A percentile compares a stretch with the other conserved stretches of the same genome.
Conservation (phyloP, 2,113 vertebrate genomes). For the Grammatotria lemairii region DNA sequence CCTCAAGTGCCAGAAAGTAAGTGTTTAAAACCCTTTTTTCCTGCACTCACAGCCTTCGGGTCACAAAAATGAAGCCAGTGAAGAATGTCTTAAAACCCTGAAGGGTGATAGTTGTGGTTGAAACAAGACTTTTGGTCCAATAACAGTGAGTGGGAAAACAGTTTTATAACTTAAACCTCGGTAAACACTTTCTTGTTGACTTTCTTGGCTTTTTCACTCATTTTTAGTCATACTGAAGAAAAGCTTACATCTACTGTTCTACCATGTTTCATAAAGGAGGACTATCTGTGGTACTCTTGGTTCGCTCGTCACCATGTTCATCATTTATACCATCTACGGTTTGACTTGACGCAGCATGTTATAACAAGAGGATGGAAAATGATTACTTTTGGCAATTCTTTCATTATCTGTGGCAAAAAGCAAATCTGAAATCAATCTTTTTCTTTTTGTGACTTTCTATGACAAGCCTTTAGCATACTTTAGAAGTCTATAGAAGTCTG, state of each 20-base stretch:
- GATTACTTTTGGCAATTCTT: not conserved
- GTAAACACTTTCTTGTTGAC: not conserved
- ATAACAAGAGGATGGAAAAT: not conserved
- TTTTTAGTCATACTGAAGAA: not conserved
- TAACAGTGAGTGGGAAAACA: not conserved
- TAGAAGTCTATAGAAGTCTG: not conserved
- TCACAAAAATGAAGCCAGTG: not conserved
- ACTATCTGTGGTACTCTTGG: not conserved
- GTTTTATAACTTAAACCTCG: not conserved
- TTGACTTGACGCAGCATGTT: not conserved
- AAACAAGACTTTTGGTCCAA: not conserved
- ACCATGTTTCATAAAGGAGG: not conserved
- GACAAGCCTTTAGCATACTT: not conserved
- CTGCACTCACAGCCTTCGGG: not conserved
- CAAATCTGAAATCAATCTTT: not conserved
- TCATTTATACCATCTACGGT: rapidly evolving
- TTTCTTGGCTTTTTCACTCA: not conserved
- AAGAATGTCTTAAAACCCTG: not conserved
- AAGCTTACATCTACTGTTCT: not conserved
- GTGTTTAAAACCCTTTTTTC: not conserved
- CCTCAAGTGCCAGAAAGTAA: constrained; percentile 4
- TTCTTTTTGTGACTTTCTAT: not conserved
- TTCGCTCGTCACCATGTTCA: not conserved
- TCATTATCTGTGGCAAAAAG: not conserved
- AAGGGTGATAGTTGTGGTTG: not conserved